Percentiles rank a stretch among this genome's conserved stretches.
These are phyloP conservation scores for Trachythela sp. DNA, from an alignment of 64 coral and sea anemone species.

Conservation along the genomic window DNA sequence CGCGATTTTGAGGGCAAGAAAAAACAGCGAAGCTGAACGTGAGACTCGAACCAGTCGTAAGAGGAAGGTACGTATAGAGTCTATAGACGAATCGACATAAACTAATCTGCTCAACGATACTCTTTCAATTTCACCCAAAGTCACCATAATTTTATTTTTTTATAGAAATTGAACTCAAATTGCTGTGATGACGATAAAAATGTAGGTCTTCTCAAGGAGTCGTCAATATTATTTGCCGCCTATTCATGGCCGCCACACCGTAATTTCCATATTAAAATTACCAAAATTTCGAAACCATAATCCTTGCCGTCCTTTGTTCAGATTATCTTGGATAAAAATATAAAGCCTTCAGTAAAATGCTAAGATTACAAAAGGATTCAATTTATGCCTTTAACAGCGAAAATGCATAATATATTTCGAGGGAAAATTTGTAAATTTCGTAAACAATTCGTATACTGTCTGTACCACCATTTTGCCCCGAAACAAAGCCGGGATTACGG, in stretches of 20 bases:
- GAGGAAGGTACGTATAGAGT: background rate
- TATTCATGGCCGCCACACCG: background rate
- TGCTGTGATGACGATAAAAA: background rate
- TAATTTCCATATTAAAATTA: background rate
- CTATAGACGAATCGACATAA: background rate
- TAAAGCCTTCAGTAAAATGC: background rate
- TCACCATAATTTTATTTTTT: background rate
- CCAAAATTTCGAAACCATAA: background rate
- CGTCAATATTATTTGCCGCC: background rate
- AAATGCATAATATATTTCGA: background rate
- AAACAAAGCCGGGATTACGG: background rate
- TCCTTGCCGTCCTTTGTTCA: background rate
- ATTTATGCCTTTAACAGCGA: background rate
- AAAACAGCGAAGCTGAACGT: slow-evolving; percentile 6
- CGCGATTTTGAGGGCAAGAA: background rate
- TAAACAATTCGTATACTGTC: background rate
- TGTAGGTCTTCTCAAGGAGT: background rate
- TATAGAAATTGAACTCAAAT: background rate
- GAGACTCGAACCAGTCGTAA: slow-evolving; percentile 9
- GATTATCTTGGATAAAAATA: background rate
- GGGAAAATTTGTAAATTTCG: background rate
- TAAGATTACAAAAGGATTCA: background rate
- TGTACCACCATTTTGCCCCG: background rate
- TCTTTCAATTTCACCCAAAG: background rate
- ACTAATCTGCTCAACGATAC: background rate